Conservation (phyloP, 1,140 invertebrate genomes). For the Psix sp. region DNA sequence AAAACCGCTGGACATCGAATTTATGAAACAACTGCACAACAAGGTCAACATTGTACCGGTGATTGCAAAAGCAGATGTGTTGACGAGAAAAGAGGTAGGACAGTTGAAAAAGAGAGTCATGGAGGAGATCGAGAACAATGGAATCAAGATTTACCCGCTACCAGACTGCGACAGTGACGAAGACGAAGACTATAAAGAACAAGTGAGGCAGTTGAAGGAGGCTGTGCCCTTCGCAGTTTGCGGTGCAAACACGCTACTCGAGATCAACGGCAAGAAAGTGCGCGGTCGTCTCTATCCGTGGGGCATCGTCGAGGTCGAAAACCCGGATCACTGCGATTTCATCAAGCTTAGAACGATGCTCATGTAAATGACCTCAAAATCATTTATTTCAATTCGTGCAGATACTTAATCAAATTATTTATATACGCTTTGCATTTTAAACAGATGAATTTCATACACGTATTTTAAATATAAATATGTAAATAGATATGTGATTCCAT, state of each 20-base stretch:
- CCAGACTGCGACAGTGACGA: slow-evolving; percentile 97
- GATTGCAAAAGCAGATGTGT: slow-evolving; percentile 98
- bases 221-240: slow-evolving; percentile 99
- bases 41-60: slow-evolving; percentile 99
- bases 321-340: slow-evolving; percentile 99
- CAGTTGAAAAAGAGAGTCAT: slow-evolving; percentile 91
- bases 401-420: not conserved
- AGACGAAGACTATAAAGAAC: slow-evolving; percentile 92
- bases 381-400: not conserved
- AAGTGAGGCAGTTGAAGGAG: slow-evolving; percentile 93
- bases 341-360: slow-evolving; percentile 98
- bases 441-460: no score
- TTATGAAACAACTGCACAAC: slow-evolving; percentile 98
- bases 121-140: slow-evolving; percentile 89
- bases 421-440: no score
- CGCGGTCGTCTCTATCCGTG: slow-evolving; percentile 97
- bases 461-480: no score
- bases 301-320: slow-evolving; percentile 99
- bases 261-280: slow-evolving; percentile 92
- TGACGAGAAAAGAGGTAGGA: slow-evolving; percentile 96
- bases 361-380: slow-evolving; percentile 80
- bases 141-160: slow-evolving; percentile 95
- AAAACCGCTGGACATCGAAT: slow-evolving; percentile 95
- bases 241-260: slow-evolving; percentile 94
- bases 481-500: no score